Percentiles rank a stretch among this genome's conserved stretches.
phyloP scores from a whole-genome alignment of 2,888 invertebrate genomes.

The Dichetophora obliterata region DNA sequence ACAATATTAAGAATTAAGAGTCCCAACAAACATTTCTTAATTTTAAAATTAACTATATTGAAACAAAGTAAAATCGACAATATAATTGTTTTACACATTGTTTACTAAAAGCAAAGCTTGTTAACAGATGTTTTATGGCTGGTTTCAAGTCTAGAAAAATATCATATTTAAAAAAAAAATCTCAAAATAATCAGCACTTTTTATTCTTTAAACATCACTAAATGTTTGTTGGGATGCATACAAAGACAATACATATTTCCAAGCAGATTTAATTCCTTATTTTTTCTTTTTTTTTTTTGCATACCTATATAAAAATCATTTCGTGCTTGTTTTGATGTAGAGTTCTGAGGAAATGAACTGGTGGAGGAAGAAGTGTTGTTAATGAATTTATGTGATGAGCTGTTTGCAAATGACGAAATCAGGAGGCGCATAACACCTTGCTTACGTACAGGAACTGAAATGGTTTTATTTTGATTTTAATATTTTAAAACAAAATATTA shows the following conservation, averaged over 20 bases:
- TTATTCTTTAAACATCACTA: background rate
- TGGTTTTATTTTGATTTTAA: slow-evolving; percentile 38
- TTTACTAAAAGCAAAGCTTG: background rate
- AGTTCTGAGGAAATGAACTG: slow-evolving; percentile 55
- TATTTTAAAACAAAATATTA: slow-evolving; percentile 21
- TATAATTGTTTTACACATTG: background rate
- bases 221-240: slow-evolving; percentile 1
- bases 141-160: no score
- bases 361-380: slow-evolving; percentile 50
- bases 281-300: slow-evolving; percentile 41
- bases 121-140: no score
- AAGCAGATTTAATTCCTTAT: slow-evolving; percentile 21
- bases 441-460: slow-evolving; percentile 62
- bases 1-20: background rate
- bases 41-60: background rate
- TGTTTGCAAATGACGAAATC: slow-evolving; percentile 59
- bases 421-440: slow-evolving; percentile 60
- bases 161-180: no score
- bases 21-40: background rate
- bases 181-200: background rate
- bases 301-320: slow-evolving; percentile 61
- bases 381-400: slow-evolving; percentile 57
- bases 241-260: slow-evolving; percentile 34
- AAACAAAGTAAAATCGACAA: background rate
- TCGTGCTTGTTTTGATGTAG: slow-evolving; percentile 57